Conservation (phyloP, 2,797 vertebrate species). For the Lepidocolaptes lacrymiger region DNA sequence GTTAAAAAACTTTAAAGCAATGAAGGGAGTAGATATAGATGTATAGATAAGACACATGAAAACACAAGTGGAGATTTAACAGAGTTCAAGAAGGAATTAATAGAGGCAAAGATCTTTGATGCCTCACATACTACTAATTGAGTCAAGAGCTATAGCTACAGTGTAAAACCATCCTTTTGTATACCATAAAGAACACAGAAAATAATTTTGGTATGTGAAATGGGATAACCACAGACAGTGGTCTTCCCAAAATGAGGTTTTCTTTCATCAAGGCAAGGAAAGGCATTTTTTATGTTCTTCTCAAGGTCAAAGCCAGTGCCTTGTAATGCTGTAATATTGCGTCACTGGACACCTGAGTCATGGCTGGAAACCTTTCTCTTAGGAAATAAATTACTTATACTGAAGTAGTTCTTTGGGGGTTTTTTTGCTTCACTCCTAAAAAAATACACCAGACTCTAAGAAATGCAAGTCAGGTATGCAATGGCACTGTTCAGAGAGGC, state of each 20-base stretch:
- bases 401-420: not conserved
- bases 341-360: not conserved
- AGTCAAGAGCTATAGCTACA: not conserved
- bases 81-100: not conserved
- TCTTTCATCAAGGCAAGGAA: not conserved
- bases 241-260: not conserved
- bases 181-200: not conserved
- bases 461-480: not conserved
- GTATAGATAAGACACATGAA: not conserved
- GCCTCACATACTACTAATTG: not conserved
- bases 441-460: not conserved
- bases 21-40: not conserved
- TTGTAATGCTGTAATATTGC: not conserved
- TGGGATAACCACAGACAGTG: not conserved
- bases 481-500: not conserved
- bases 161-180: not conserved
- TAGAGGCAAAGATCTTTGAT: not conserved
- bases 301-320: not conserved
- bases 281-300: not conserved
- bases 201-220: not conserved
- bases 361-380: not conserved
- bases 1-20: not conserved
- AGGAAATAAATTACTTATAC: not conserved
- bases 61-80: not conserved
- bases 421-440: not conserved